These are phyloP conservation scores for Glaucopsyche alexis DNA, from an alignment of 2,888 invertebrate species.

Conservation along the genomic window DNA sequence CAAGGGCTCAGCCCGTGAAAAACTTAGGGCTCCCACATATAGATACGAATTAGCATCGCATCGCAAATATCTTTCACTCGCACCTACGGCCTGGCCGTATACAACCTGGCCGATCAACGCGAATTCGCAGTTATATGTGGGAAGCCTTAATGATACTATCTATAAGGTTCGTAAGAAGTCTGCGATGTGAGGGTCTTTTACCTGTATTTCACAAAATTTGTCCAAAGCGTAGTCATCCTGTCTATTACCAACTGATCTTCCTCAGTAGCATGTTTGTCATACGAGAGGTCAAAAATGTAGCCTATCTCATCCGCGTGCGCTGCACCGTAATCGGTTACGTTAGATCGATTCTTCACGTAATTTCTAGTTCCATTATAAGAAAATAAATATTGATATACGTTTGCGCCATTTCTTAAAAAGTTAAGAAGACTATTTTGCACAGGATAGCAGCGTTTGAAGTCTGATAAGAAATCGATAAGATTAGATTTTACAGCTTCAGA, in stretches of 20 bases:
- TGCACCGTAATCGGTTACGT: not conserved
- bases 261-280: not conserved
- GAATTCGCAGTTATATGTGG: too few species aligned
- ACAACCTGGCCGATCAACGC: too few species aligned
- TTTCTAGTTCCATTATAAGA: constrained; percentile 27
- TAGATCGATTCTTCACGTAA: not conserved
- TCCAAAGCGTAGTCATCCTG: constrained; percentile 18
- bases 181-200: not conserved
- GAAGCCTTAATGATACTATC: too few species aligned
- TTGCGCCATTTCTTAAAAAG: not conserved
- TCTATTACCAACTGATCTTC: constrained; percentile 26
- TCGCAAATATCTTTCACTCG: too few species aligned
- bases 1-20: too few species aligned
- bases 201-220: constrained; percentile 25
- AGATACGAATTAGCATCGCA: too few species aligned
- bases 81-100: too few species aligned
- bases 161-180: too few species aligned
- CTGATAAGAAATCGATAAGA: constrained; percentile 25
- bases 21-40: too few species aligned
- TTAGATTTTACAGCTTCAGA: constrained; percentile 17
- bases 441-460: constrained; percentile 20
- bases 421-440: constrained; percentile 22
- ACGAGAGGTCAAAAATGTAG: constrained; percentile 25
- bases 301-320: constrained; percentile 25
- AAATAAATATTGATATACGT: constrained; percentile 27